These are phyloP conservation scores for Mythimna loreyi DNA, from an alignment of 2,888 invertebrate genomes.

Conservation along the genomic window DNA sequence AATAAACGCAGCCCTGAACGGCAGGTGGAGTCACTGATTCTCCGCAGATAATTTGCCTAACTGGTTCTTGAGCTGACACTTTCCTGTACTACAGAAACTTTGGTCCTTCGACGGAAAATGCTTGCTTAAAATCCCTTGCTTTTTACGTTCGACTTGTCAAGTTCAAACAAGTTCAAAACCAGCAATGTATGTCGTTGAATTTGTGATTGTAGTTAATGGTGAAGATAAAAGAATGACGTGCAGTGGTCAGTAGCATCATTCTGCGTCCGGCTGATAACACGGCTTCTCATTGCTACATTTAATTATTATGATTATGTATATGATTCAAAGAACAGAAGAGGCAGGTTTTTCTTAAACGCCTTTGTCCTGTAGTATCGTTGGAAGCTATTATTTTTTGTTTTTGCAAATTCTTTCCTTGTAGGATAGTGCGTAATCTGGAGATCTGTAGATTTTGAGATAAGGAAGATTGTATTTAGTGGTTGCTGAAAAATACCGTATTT, in stretches of 20 bases:
- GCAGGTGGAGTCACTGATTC: slow-evolving; percentile 88
- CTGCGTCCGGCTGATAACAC: slow-evolving; percentile 77
- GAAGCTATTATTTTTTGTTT: slow-evolving; percentile 60
- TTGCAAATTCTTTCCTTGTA: slow-evolving; percentile 42
- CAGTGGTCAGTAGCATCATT: slow-evolving; percentile 77
- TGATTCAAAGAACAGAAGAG: slow-evolving; percentile 77
- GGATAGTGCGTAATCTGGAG: slow-evolving; percentile 48
- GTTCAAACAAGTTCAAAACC: neutral
- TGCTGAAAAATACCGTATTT: slow-evolving; percentile 11
- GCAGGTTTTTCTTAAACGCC: slow-evolving; percentile 65
- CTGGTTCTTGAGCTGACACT: slow-evolving; percentile 84
- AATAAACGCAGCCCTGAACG: slow-evolving; percentile 72
- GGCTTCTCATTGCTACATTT: slow-evolving; percentile 78
- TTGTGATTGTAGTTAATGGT: neutral
- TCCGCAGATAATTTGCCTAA: slow-evolving; percentile 88
- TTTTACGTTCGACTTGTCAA: neutral
- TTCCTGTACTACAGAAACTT: slow-evolving; percentile 60
- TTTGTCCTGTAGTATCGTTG: slow-evolving; percentile 58
- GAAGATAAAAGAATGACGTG: slow-evolving; percentile 28
- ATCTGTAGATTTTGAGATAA: slow-evolving; percentile 50
- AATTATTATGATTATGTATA: slow-evolving; percentile 85
- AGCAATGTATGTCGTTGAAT: slow-evolving; percentile 29
- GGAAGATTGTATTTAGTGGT: slow-evolving; percentile 27
- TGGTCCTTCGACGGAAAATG: neutral
- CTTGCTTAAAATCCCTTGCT: neutral